Conservation (phyloP, 2,888 invertebrate genomes). For the Drosophila mettleri region DNA sequence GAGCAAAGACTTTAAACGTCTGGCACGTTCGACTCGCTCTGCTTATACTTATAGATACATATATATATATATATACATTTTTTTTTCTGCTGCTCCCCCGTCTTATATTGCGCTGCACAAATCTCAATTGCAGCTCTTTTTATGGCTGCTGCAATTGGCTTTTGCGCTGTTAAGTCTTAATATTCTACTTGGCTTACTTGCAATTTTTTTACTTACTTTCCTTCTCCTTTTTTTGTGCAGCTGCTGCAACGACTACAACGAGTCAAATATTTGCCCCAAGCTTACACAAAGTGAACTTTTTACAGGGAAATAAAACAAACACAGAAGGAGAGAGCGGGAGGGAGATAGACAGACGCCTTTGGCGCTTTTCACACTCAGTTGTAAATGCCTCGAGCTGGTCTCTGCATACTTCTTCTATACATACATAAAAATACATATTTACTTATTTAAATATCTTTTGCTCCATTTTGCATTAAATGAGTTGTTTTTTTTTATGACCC, state of each 20-base stretch:
- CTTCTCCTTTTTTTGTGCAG: background rate
- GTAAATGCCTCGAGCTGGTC: constrained; percentile 21
- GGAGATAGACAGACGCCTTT: constrained; percentile 18
- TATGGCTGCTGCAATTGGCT: constrained; percentile 47
- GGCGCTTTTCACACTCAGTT: constrained; percentile 54
- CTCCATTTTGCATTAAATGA: constrained; percentile 36
- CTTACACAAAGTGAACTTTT: constrained; percentile 64
- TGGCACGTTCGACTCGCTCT: constrained; percentile 38
- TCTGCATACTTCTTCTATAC: constrained; percentile 4
- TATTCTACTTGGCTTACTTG: constrained; percentile 56
- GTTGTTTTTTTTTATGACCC: constrained; percentile 1
- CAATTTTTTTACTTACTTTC: no score
- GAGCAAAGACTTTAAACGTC: constrained; percentile 36
- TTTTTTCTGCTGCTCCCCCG: background rate
- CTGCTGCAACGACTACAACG: constrained; percentile 7
- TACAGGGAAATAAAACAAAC: constrained; percentile 24
- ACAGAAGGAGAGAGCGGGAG: background rate
- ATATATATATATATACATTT: no score
- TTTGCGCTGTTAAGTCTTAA: constrained; percentile 55
- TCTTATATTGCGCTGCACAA: constrained; percentile 35
- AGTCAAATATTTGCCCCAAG: constrained; percentile 68
- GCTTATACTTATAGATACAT: background rate
- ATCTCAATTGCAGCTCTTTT: constrained; percentile 46
- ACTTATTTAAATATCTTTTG: constrained; percentile 30
- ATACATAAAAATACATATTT: background rate